Evolutionary conservation across 2,888 invertebrate species (phyloP).

Genomic region (Chrysolina americana): DNA sequence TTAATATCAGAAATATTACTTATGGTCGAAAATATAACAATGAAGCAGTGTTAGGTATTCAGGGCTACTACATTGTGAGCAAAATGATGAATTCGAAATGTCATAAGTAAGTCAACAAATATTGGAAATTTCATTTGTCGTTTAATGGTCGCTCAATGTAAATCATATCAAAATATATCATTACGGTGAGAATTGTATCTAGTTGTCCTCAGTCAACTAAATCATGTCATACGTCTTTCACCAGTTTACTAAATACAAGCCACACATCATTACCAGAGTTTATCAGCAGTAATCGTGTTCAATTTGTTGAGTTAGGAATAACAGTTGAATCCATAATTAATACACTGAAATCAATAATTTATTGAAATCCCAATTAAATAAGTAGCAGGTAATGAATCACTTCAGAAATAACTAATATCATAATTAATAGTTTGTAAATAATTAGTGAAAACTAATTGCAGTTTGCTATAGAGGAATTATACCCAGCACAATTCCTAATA

Average conservation of each 20-base stretch:
- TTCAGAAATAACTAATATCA: conserved; percentile 39
- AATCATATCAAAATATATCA: neutral
- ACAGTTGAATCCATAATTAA: conserved; percentile 35
- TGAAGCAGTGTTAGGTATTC: too few species aligned
- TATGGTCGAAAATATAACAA: too few species aligned
- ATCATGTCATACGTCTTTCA: neutral
- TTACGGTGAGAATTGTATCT: neutral
- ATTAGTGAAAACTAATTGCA: conserved; percentile 44
- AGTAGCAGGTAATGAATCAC: conserved; percentile 35
- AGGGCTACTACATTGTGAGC: too few species aligned
- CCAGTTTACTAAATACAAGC: conserved; percentile 4
- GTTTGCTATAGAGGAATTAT: conserved; percentile 39
- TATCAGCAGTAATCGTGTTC: conserved; percentile 32
- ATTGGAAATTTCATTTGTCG: too few species aligned
- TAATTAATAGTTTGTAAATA: conserved; percentile 41
- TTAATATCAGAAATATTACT: too few species aligned
- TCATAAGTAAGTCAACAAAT: too few species aligned
- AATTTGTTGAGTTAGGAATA: conserved; percentile 38
- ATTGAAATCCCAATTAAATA: conserved; percentile 40
- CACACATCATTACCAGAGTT: conserved; percentile 1
- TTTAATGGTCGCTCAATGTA: too few species aligned
- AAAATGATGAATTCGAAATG: too few species aligned
- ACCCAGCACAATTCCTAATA: conserved; percentile 31
- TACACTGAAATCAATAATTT: conserved; percentile 41
- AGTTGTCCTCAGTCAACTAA: neutral